A percentile compares a stretch with the other conserved stretches of the same genome.
Evolutionary conservation across 2,888 invertebrate genomes (phyloP).

Genomic region (Nephrotoma appendiculata): DNA sequence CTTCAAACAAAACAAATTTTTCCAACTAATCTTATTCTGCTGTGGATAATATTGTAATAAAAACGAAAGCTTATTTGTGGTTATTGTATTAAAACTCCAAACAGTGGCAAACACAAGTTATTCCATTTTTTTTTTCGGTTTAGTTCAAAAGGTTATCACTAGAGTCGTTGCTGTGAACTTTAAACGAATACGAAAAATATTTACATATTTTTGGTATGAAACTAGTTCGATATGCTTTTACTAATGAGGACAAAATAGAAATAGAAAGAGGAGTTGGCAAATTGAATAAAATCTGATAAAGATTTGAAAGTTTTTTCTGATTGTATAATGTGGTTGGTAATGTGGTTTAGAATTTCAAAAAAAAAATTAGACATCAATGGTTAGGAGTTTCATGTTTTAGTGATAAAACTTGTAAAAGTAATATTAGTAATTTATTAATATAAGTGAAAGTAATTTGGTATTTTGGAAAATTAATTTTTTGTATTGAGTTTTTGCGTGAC

Average conservation of each 20-base stretch:
- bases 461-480: too few species aligned
- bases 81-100: neutral
- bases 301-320: neutral
- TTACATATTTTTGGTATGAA: neutral
- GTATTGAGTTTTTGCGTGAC: too few species aligned
- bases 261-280: neutral
- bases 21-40: neutral
- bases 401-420: too few species aligned
- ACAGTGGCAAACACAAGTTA: neutral
- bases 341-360: too few species aligned
- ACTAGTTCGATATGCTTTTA: neutral
- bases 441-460: too few species aligned
- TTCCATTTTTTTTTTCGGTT: neutral
- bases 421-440: too few species aligned
- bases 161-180: neutral
- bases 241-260: neutral
- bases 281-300: neutral
- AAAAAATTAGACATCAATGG: too few species aligned
- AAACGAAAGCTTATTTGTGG: neutral
- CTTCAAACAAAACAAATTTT: neutral
- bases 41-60: neutral
- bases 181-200: neutral
- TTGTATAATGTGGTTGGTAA: too few species aligned
- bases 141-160: neutral
- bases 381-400: too few species aligned